Conservation (phyloP, 2,797 vertebrate species). For the Bryconaethiops microstoma region DNA sequence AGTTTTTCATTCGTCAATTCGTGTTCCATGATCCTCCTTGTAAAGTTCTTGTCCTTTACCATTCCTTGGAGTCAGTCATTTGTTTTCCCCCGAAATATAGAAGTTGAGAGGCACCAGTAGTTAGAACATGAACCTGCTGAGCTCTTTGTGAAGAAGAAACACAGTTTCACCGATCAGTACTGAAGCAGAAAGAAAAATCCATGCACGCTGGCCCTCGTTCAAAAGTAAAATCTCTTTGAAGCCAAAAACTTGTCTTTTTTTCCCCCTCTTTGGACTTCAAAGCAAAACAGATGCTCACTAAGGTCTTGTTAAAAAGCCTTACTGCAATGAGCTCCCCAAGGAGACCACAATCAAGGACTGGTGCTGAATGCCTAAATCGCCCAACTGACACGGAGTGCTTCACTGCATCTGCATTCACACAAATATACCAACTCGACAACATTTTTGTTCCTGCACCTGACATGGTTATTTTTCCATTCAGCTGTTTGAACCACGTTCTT, state of each 20-base stretch:
- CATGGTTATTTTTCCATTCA: background rate
- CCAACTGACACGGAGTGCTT: slow-evolving; percentile 9
- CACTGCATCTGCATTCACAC: background rate
- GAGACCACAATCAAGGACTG: slow-evolving; percentile 30
- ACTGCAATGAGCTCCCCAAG: slow-evolving; percentile 37
- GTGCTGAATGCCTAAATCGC: slow-evolving; percentile 22
- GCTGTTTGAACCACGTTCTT: background rate
- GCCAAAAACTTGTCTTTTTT: slow-evolving; percentile 26
- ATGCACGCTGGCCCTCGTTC: slow-evolving; percentile 35
- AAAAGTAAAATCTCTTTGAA: slow-evolving; percentile 38
- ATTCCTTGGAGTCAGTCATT: background rate
- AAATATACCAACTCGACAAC: background rate
- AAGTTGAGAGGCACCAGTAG: background rate
- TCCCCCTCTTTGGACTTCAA: slow-evolving; percentile 45
- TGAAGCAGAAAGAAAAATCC: slow-evolving; percentile 7
- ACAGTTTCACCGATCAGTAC: background rate
- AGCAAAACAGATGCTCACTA: slow-evolving; percentile 33
- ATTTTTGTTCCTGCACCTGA: background rate
- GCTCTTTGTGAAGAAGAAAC: background rate
- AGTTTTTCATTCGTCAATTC: too few relatives aligned
- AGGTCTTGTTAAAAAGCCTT: slow-evolving; percentile 47
- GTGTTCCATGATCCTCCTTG: too few relatives aligned
- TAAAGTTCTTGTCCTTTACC: background rate
- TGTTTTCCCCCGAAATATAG: background rate
- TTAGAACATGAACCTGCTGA: slow-evolving; percentile 35